phyloP scores from a whole-genome alignment of 2,888 invertebrate species.

The Metellina segmentata region DNA sequence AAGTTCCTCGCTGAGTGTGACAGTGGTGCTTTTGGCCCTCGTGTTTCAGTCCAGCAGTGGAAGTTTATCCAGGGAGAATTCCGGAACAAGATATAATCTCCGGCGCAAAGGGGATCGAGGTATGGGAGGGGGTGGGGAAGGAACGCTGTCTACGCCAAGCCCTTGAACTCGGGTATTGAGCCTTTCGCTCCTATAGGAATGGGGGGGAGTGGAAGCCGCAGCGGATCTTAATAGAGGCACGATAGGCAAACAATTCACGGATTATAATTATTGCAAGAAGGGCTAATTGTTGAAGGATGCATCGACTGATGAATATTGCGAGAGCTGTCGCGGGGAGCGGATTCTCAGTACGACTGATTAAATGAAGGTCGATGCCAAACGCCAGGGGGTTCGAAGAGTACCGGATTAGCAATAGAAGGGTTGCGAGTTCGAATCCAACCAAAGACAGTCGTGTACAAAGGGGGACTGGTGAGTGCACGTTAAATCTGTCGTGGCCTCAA shows the following conservation, averaged over 20 bases:
- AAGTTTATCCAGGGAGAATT: conserved; percentile 57
- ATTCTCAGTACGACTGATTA: neutral
- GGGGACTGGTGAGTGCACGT: no score
- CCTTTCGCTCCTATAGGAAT: neutral
- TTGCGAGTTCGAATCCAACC: no score
- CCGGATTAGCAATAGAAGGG: no score
- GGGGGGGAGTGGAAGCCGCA: neutral
- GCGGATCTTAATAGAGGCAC: conserved; percentile 58
- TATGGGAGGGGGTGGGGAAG: neutral
- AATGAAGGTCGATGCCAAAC: no score
- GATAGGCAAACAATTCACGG: conserved; percentile 69
- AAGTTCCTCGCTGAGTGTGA: neutral
- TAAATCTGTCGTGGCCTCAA: no score
- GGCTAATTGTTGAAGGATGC: conserved; percentile 63
- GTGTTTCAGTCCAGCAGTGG: neutral
- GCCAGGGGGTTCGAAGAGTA: no score
- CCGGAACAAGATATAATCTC: conserved; percentile 49
- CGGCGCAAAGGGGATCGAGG: conserved; percentile 23
- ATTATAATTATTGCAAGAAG: conserved; percentile 66
- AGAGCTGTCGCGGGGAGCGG: conserved; percentile 8
- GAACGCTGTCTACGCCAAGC: neutral
- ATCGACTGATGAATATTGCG: conserved; percentile 60
- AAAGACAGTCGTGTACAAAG: no score
- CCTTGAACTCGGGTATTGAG: conserved; percentile 14
- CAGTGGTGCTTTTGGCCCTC: neutral